phyloP scores from a whole-genome alignment of 2,888 invertebrate genomes.

The Dermolepida albohirtum region DNA sequence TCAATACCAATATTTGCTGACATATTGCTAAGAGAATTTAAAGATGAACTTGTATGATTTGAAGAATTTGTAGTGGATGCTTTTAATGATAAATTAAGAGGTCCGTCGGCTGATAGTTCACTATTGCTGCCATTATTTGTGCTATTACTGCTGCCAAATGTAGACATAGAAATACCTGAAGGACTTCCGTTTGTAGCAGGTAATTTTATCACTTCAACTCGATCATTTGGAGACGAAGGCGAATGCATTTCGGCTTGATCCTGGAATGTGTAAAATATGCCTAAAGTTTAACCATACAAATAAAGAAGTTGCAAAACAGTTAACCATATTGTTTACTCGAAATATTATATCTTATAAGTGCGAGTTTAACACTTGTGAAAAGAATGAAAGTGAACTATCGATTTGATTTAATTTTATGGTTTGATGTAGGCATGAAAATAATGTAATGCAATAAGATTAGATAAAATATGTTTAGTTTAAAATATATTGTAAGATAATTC shows the following conservation, averaged over 20 bases:
- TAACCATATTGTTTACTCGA: constrained; percentile 4
- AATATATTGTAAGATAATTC: constrained; percentile 31
- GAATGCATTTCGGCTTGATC: constrained; percentile 55
- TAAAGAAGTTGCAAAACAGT: background rate
- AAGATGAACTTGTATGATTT: constrained; percentile 65
- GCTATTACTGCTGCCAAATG: constrained; percentile 47
- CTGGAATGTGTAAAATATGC: constrained; percentile 47
- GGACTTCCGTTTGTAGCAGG: constrained; percentile 73
- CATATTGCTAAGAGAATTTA: constrained; percentile 73
- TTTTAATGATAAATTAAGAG: constrained; percentile 86
- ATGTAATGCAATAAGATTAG: constrained; percentile 31
- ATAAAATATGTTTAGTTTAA: constrained; percentile 30
- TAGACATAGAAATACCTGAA: constrained; percentile 57
- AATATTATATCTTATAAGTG: constrained; percentile 11
- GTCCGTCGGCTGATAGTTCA: constrained; percentile 75
- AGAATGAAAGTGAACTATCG: constrained; percentile 8
- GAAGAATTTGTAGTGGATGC: constrained; percentile 65
- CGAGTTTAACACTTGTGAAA: background rate
- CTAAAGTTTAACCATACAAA: too few species aligned
- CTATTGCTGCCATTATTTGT: constrained; percentile 49
- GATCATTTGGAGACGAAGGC: constrained; percentile 69
- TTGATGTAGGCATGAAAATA: constrained; percentile 6
- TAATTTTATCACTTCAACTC: constrained; percentile 85
- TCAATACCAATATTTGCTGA: constrained; percentile 66
- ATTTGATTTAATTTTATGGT: constrained; percentile 10